phyloP scores from a whole-genome alignment of 2,888 invertebrate species.

The Limulus polyphemus region DNA sequence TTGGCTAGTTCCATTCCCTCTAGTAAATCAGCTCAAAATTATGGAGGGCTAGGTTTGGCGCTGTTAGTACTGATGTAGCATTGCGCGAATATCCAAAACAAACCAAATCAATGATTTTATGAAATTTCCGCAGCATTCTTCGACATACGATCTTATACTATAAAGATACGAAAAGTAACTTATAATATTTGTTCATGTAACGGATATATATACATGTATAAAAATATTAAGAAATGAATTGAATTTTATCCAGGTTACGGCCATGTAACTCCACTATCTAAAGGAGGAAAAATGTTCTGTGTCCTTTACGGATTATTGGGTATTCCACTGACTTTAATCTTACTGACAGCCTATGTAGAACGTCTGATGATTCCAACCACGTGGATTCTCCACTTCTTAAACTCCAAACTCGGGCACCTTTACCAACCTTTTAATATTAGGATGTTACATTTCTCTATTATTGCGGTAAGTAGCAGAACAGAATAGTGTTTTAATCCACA shows the following conservation, averaged over 20 bases:
- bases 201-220: not conserved
- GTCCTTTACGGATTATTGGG: slow-evolving; percentile 72
- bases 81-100: no score
- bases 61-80: no score
- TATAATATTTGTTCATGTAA: not conserved
- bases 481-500: no score
- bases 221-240: not conserved
- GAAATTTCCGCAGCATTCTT: no score
- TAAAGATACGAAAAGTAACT: no score
- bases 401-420: slow-evolving; percentile 55
- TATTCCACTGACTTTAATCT: slow-evolving; percentile 70
- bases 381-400: slow-evolving; percentile 53
- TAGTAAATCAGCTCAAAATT: no score
- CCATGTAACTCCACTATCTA: slow-evolving; percentile 70
- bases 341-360: slow-evolving; percentile 69
- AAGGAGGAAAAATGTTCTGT: slow-evolving; percentile 75
- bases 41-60: no score
- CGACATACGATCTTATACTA: no score
- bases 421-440: slow-evolving; percentile 55
- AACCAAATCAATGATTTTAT: no score
- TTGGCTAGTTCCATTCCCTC: no score
- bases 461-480: slow-evolving; percentile 34
- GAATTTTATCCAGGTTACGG: slow-evolving; percentile 52
- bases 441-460: slow-evolving; percentile 56
- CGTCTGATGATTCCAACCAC: slow-evolving; percentile 61